phyloP scores from a whole-genome alignment of 1,140 invertebrate species.

The Schmidtea mediterranea region DNA sequence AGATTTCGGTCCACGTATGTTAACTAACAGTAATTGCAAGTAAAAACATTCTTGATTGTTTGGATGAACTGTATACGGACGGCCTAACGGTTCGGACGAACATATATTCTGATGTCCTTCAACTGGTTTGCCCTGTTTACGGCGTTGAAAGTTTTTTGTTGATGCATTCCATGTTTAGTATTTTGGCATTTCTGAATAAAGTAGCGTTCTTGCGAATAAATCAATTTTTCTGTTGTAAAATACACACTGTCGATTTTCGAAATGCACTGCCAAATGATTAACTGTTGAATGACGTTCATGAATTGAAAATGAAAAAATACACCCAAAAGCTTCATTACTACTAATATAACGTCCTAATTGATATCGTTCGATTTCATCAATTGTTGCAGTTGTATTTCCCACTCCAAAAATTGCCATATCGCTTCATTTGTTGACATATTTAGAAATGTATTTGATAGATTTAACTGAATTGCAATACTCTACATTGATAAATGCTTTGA shows the following conservation, averaged over 20 bases:
- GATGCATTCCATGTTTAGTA: no score
- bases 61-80: no score
- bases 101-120: no score
- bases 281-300: constrained; percentile 13
- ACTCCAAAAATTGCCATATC: constrained; percentile 7
- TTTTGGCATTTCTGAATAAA: no score
- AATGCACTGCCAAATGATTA: constrained; percentile 26
- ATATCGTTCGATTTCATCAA: constrained; percentile 9
- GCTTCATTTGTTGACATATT: constrained; percentile 20
- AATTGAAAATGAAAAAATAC: constrained; percentile 5
- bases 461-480: constrained; percentile 10
- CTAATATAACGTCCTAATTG: constrained; percentile 10
- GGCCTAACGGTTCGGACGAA: no score
- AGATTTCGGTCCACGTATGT: no score
- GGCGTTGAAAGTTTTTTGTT: no score
- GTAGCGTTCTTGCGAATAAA: no score
- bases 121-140: no score
- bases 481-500: constrained; percentile 10
- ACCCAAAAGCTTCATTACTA: constrained; percentile 3
- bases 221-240: constrained; percentile 19
- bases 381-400: constrained; percentile 4
- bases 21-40: no score
- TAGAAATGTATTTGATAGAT: constrained; percentile 16
- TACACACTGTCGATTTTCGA: constrained; percentile 26
- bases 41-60: no score